A percentile compares a stretch with the other conserved stretches of the same genome.
phyloP scores from a whole-genome alignment of 2,888 invertebrate species.

The Parthenolecanium corni region DNA sequence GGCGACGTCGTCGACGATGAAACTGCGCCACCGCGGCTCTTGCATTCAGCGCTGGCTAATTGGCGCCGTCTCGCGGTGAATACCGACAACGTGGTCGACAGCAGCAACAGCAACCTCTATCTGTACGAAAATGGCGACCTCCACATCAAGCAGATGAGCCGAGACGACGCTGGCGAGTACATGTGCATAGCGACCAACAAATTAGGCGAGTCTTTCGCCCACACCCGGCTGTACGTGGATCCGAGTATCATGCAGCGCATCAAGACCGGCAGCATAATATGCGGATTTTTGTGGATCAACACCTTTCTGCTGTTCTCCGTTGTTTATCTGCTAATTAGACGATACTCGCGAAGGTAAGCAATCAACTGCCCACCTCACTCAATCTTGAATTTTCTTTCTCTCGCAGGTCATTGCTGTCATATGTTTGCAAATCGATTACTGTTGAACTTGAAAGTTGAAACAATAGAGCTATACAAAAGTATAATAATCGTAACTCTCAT shows the following conservation, averaged over 20 bases:
- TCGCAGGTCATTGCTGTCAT: no score
- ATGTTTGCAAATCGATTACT: no score
- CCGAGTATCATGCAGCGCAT: slow-evolving; percentile 19
- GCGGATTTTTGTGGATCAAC: slow-evolving; percentile 17
- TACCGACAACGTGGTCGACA: neutral
- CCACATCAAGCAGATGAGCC: slow-evolving; percentile 7
- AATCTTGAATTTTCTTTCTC: neutral
- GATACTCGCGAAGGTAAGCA: slow-evolving; percentile 10
- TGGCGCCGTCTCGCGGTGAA: neutral
- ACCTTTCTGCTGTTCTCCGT: slow-evolving; percentile 9
- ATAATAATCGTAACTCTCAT: no score
- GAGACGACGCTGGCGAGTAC: slow-evolving; percentile 18
- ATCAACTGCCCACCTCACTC: no score
- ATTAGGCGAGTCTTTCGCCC: slow-evolving; percentile 9
- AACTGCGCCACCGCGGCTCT: neutral
- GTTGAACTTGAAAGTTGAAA: no score
- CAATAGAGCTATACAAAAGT: no score
- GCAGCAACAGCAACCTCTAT: neutral
- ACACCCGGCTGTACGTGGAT: slow-evolving; percentile 10
- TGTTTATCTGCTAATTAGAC: slow-evolving; percentile 5
- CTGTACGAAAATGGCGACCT: slow-evolving; percentile 10
- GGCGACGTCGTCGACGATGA: neutral
- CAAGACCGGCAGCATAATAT: slow-evolving; percentile 16
- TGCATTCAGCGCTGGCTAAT: slow-evolving; percentile 1
- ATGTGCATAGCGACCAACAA: slow-evolving; percentile 18